A percentile compares a stretch with the other conserved stretches of the same genome.
Conservation (phyloP, 2,797 vertebrate genomes). For the Bovichtus diacanthus region DNA sequence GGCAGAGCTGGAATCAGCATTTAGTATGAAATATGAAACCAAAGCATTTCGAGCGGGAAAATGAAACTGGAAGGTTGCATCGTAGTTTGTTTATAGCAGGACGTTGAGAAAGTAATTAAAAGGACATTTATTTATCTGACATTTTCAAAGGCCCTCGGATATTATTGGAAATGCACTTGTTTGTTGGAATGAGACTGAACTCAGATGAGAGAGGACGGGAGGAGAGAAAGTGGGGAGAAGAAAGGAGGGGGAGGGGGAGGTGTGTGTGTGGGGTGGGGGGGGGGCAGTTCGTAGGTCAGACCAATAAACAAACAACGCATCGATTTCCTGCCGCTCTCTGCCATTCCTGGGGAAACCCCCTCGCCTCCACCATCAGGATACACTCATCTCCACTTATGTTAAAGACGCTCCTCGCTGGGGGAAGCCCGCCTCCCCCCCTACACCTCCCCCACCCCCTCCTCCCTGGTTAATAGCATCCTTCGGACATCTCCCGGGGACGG, state of each 20-base stretch:
- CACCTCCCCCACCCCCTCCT: background rate
- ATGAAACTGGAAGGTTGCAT: background rate
- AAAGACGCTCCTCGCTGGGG: constrained; percentile 57
- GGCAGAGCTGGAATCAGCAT: background rate
- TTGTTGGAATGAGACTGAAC: constrained; percentile 12
- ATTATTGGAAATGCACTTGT: constrained; percentile 5
- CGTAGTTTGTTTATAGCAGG: background rate
- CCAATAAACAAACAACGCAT: constrained; percentile 81
- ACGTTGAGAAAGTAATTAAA: constrained; percentile 9
- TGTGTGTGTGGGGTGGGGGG: background rate
- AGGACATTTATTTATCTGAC: constrained; percentile 20
- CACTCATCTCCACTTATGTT: constrained; percentile 70
- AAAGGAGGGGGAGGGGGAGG: background rate
- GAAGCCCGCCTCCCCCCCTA: constrained; percentile 11
- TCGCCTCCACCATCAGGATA: constrained; percentile 53
- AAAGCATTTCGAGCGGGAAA: background rate
- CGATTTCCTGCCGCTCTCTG: constrained; percentile 73
- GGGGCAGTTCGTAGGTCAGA: constrained; percentile 69
- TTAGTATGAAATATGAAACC: background rate
- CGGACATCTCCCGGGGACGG: constrained; percentile 59
- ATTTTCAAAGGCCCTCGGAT: background rate
- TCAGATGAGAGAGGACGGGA: background rate
- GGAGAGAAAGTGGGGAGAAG: background rate
- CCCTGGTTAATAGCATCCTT: constrained; percentile 52
- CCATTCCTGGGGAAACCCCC: constrained; percentile 58